phyloP scores from a whole-genome alignment of 1,140 invertebrate species.

The Leucophenga varia region DNA sequence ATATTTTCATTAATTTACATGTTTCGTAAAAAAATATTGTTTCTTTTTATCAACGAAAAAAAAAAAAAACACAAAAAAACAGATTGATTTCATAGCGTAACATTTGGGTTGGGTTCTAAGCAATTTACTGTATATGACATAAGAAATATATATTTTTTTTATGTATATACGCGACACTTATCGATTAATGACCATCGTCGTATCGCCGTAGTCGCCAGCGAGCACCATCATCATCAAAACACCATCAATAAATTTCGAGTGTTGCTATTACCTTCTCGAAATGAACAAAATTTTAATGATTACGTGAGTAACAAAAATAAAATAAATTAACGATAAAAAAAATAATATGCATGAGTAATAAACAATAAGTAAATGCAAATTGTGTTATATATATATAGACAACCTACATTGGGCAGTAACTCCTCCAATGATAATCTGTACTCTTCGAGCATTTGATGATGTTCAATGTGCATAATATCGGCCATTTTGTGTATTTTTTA shows the following conservation, averaged over 20 bases:
- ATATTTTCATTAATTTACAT: background rate
- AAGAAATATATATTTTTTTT: no score
- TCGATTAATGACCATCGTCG: constrained; percentile 42
- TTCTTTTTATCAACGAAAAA: no score
- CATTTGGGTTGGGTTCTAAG: no score
- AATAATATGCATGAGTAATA: constrained; percentile 27
- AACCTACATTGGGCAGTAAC: constrained; percentile 40
- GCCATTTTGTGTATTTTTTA: constrained; percentile 35
- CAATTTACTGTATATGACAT: no score
- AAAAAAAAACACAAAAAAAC: no score
- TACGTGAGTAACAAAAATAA: constrained; percentile 27
- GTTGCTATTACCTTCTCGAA: no score
- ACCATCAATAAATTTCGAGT: no score
- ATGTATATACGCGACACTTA: no score
- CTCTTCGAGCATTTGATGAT: constrained; percentile 41
- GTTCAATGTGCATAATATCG: constrained; percentile 45
- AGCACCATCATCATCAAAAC: no score
- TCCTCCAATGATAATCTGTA: constrained; percentile 47
- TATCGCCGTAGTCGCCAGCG: no score
- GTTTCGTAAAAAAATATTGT: no score
- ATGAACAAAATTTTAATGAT: constrained; percentile 24
- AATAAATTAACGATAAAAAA: background rate
- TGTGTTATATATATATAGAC: constrained; percentile 10
- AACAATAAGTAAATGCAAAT: background rate
- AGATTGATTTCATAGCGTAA: no score